Conservation (phyloP, 2,797 vertebrate genomes). For the Xiphophorus birchmanni region DNA sequence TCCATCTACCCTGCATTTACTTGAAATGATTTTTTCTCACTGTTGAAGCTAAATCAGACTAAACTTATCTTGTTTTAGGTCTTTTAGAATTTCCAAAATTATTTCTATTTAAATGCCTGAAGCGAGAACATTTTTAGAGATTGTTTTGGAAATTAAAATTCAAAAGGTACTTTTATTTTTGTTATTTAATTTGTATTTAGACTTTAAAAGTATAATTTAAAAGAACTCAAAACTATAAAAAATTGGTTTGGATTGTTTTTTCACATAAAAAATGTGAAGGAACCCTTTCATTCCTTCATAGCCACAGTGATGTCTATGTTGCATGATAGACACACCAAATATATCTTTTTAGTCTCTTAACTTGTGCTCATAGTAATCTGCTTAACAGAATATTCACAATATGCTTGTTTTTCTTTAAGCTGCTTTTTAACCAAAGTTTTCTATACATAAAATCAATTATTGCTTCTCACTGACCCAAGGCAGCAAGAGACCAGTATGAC, state of each 20-base stretch:
- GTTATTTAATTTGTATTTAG: neutral
- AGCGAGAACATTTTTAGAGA: too few relatives aligned
- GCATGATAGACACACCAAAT: neutral
- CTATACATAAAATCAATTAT: neutral
- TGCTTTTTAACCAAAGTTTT: neutral
- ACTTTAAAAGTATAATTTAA: neutral
- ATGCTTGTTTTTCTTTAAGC: neutral
- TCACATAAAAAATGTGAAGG: neutral
- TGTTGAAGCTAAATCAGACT: too few relatives aligned
- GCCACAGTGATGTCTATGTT: neutral
- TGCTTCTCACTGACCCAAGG: conserved; percentile 19
- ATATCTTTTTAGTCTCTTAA: neutral
- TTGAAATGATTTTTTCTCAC: neutral
- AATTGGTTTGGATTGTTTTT: neutral
- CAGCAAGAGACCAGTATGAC: conserved; percentile 36
- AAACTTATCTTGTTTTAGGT: too few relatives aligned
- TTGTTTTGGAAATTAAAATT: neutral
- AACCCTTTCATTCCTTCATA: neutral
- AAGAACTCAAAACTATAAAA: neutral
- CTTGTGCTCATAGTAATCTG: neutral
- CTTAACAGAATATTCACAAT: neutral
- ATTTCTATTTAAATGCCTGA: too few relatives aligned
- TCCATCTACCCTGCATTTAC: neutral
- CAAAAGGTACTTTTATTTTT: neutral
- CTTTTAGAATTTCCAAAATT: too few relatives aligned